Base-by-base conservation (phyloP, 2,888 invertebrate genomes). In the Habrosyne pyritoides region DNA sequence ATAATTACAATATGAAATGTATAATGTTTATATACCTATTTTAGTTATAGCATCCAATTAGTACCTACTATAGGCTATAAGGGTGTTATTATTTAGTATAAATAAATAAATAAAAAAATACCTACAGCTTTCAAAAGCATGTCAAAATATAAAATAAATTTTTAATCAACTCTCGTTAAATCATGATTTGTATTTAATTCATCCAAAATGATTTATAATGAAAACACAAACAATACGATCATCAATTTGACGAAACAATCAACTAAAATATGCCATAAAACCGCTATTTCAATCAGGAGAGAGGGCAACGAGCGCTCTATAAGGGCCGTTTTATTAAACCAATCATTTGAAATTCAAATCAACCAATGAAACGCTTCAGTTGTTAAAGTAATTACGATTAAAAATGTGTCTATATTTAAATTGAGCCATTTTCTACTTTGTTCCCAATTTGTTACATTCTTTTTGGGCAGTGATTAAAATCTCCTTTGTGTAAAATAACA, bases 331-430 rank as follows among this genome's bases (percentile, higher is more conserved):
- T 69, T 65, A 70, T 64, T 66, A 71, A 64, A 65, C 55, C 63
- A 49, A 51, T 57, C 57, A 71, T 75, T 73, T 73, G 67, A 70
- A 64, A 66, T 74, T 70, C 64, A 69, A 68, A 74, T 73, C 53
- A 63, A 50, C 18, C 53, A 64, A 56, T 54, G 47, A 61, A 61
- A 66, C 54, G 54, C 55, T 59, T 30, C 57, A 48, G 54, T 53
- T 65, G 53, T 60, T 54, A 52, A 58, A 65, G 57, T 64, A 54
- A 63, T 60, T 52, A 52, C 51, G 53, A 68, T 68, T 58, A 60
- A 63, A 61, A 64, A 42, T 53, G 48, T 54, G 53, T 28, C 30
- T 48, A 21, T 24, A 42, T 42, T 42, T 18, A 42, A 42, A 42
- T 14, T 24, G 24, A 24, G 24, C 24, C 24, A 24, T 8, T 18